phyloP scores from a whole-genome alignment of 2,113 vertebrate genomes.

The Syngnathoides biaculeatus region DNA sequence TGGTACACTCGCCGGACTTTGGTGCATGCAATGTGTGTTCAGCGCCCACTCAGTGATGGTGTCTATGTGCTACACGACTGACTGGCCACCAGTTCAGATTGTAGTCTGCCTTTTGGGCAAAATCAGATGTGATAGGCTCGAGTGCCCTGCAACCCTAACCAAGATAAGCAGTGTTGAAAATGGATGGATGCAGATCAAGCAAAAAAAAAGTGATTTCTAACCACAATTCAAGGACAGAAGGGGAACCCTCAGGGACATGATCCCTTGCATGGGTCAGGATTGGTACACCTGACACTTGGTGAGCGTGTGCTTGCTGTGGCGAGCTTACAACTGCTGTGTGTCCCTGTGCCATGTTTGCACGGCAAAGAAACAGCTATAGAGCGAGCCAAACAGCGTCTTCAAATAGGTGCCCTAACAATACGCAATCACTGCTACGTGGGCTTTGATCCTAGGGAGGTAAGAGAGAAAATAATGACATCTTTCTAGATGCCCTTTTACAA shows the following conservation, averaged over 20 bases:
- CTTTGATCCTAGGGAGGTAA: slow-evolving; percentile 71
- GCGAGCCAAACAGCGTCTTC: slow-evolving; percentile 56
- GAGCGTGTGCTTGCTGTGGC: slow-evolving; percentile 43
- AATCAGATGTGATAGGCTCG: no score
- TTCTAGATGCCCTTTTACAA: slow-evolving; percentile 63
- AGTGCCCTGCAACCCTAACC: no score
- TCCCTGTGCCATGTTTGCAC: slow-evolving; percentile 46
- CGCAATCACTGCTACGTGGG: slow-evolving; percentile 68
- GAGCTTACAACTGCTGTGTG: slow-evolving; percentile 35
- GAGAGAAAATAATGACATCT: slow-evolving; percentile 73
- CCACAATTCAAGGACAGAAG: slow-evolving; percentile 30
- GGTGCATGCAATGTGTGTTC: no score
- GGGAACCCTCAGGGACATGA: slow-evolving; percentile 18
- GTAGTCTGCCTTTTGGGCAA: no score
- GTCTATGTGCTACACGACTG: no score
- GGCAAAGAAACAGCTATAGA: slow-evolving; percentile 58
- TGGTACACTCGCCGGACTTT: no score
- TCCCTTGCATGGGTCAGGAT: slow-evolving; percentile 37
- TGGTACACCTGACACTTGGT: slow-evolving; percentile 49
- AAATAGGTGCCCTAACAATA: slow-evolving; percentile 64
- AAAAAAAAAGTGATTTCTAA: slow-evolving; percentile 26
- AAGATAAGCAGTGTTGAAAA: no score
- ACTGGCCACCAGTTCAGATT: no score
- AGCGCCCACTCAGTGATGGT: no score
- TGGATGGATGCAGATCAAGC: no score